These are phyloP conservation scores for Eira barbara DNA, from an alignment of 2,113 vertebrate genomes.

Conservation along the genomic window DNA sequence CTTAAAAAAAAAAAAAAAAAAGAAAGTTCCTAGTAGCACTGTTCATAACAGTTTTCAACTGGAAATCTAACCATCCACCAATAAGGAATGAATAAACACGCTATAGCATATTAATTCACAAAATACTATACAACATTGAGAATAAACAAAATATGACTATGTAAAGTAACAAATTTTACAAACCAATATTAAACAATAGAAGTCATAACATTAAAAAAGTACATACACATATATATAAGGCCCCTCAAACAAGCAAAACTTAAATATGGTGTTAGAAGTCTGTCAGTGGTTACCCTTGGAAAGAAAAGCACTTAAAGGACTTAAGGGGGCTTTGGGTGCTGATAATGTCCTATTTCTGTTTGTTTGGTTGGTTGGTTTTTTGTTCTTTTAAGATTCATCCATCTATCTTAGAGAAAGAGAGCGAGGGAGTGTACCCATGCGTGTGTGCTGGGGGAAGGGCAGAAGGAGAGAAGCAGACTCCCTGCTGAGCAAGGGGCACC, in stretches of 20 bases:
- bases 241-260: not conserved
- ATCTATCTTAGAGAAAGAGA: not conserved
- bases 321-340: not conserved
- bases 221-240: not conserved
- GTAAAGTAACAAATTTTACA: not conserved
- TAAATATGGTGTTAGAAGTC: conserved; percentile 1
- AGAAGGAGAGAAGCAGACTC: not conserved
- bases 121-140: not conserved
- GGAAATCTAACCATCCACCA: not conserved
- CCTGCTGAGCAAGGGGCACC: not conserved
- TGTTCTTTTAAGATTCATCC: not conserved
- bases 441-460: not conserved
- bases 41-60: not conserved
- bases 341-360: not conserved
- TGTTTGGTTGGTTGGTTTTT: no score
- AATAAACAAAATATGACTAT: not conserved
- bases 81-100: not conserved
- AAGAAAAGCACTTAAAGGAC: not conserved
- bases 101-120: not conserved
- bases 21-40: not conserved
- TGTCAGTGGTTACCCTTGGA: not conserved
- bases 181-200: not conserved
- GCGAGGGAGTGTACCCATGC: not conserved
- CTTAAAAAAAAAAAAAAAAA: no score
- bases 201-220: not conserved